Base-by-base conservation (phyloP, 2,113 vertebrate genomes). In the Passer montanus region DNA sequence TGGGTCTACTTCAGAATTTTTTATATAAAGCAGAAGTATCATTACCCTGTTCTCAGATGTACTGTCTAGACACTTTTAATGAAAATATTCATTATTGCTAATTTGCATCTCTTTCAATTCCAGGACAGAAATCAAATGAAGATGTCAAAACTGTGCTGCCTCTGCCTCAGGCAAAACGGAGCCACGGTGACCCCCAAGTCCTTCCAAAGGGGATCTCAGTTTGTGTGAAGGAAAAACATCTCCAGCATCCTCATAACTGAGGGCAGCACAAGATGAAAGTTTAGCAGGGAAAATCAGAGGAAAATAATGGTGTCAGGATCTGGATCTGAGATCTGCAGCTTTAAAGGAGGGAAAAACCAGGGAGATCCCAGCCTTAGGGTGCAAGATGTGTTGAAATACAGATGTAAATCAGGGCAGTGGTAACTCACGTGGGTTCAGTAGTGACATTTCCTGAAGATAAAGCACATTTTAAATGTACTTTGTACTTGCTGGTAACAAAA, bases 31-130 rank as follows among this genome's bases (percentile, higher is more conserved):
- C 47, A 67, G 76, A 92, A 62, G 21, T 90, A 66, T 58, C 87
- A 59, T 94, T 93, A 93, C 72, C 47, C 73, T 73, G 33, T 75
- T 91, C 90, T 43, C 86, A 64, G 78, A 72, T 86, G 55, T 4
- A 37, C 79, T 2, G 76, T 88, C 94, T 87, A 92, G 90, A 86
- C 89, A 64, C 41, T 88, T 88, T 17, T 23, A 92, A 93, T 95
- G 90, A 97, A 95, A 95, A 96, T 81, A 95, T 70, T 93, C 90
- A 92, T 93, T 96, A 91, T 49, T 87, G 58, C 73, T 94, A 39
- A 95, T 97, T 95, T 94, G 80, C 88, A 95, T 95, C 47, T 53
- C 90, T 96, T 92, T 87, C 69, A 83, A 13, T 87, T 76, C 74
- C n/a, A 80, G 69, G 50, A 70, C 4, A 27, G 88, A 49, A 93